phyloP scores from a whole-genome alignment of 2,113 vertebrate genomes.

The Crotalus tigris region DNA sequence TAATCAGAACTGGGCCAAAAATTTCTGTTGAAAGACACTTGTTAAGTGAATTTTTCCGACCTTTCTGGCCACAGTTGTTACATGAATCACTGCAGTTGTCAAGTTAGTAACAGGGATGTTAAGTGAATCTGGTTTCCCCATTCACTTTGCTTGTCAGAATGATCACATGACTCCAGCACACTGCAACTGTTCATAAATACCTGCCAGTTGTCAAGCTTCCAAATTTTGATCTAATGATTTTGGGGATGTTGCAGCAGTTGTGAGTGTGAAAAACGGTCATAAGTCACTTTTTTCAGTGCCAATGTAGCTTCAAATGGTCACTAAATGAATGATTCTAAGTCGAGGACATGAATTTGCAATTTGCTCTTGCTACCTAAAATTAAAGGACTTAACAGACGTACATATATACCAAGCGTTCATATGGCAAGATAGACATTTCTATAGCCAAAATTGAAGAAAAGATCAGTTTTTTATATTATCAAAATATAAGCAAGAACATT shows the following conservation, averaged over 20 bases:
- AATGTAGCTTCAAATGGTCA: not conserved
- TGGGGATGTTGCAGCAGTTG: not conserved
- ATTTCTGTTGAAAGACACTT: not conserved
- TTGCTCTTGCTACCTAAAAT: not conserved
- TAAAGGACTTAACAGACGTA: not conserved
- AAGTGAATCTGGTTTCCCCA: not conserved
- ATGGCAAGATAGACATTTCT: not conserved
- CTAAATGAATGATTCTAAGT: not conserved
- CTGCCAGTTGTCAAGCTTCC: not conserved
- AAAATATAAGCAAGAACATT: not conserved
- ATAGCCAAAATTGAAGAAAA: not conserved
- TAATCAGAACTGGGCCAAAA: not conserved
- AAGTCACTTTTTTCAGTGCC: not conserved
- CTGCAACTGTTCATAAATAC: not conserved
- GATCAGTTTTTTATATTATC: not conserved
- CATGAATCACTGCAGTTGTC: not conserved
- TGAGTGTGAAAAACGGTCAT: not conserved
- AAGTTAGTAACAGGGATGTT: too few relatives aligned
- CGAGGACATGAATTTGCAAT: not conserved
- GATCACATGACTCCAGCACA: not conserved
- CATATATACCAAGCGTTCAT: not conserved
- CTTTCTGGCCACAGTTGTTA: not conserved
- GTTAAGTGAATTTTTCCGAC: not conserved
- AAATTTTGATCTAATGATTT: not conserved
- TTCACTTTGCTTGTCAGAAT: not conserved